These are phyloP conservation scores for Podarcis cretensis DNA, from an alignment of 2,113 vertebrate genomes.

Conservation along the genomic window DNA sequence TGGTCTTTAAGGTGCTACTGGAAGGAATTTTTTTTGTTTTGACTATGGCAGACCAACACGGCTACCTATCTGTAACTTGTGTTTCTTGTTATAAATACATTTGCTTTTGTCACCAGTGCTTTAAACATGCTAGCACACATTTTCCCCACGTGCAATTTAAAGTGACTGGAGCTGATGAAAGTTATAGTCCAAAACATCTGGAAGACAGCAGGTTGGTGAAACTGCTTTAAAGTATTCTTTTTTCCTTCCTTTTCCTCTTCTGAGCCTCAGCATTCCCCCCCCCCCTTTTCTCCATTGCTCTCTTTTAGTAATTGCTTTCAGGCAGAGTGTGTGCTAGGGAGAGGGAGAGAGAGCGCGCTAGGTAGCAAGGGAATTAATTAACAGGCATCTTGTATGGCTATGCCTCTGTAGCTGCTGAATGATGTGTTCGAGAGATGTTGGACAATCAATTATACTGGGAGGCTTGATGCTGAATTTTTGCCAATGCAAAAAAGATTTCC, in stretches of 20 bases:
- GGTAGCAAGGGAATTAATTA: slow-evolving; percentile 7
- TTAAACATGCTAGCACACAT: neutral
- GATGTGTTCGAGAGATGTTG: neutral
- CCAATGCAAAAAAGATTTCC: neutral
- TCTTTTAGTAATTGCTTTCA: neutral
- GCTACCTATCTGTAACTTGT: too few relatives aligned
- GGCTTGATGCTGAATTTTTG: neutral
- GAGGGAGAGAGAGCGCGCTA: neutral
- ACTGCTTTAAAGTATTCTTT: neutral
- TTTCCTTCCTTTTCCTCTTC: neutral
- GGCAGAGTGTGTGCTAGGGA: neutral
- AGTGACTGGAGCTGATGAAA: too few relatives aligned
- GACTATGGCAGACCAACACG: too few relatives aligned
- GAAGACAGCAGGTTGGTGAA: too few relatives aligned
- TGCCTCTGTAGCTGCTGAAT: neutral
- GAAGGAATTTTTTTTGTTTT: too few relatives aligned
- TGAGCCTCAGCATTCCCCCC: neutral
- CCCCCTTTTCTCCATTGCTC: neutral
- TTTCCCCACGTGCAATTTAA: neutral
- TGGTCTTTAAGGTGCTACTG: too few relatives aligned
- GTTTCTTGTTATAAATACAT: neutral
- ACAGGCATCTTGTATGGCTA: neutral
- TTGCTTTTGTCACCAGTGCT: neutral
- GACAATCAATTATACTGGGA: neutral
- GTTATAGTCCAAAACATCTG: too few relatives aligned